These are phyloP conservation scores for Chiroxiphia lanceolata DNA, from an alignment of 2,797 vertebrate species.

Conservation along the genomic window DNA sequence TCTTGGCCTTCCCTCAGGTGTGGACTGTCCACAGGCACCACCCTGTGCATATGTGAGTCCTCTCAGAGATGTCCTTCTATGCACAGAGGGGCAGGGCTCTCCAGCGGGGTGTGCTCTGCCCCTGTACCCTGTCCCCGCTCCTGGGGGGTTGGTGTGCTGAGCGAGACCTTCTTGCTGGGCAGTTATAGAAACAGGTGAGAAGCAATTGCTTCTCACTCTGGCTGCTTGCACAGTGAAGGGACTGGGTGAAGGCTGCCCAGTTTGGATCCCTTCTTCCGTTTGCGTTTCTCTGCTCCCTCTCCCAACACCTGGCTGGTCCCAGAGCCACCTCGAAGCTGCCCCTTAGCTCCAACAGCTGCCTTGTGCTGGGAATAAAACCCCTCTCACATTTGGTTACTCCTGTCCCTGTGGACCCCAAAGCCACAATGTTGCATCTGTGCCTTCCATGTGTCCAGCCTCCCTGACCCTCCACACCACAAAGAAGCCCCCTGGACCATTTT, in stretches of 20 bases:
- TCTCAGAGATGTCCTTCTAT: not conserved
- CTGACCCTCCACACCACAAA: not conserved
- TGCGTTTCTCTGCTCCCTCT: not conserved
- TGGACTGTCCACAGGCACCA: not conserved
- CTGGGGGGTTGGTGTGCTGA: fast-evolving
- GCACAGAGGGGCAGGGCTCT: not conserved
- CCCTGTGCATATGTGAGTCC: fast-evolving
- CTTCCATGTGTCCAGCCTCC: not conserved
- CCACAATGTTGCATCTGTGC: fast-evolving
- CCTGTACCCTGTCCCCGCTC: not conserved
- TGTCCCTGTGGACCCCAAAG: not conserved
- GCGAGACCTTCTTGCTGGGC: not conserved
- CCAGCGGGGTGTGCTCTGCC: fast-evolving
- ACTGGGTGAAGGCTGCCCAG: not conserved
- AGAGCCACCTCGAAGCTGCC: not conserved
- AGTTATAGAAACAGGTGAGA: not conserved
- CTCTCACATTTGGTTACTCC: not conserved
- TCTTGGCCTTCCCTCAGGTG: not conserved
- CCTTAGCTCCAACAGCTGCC: not conserved
- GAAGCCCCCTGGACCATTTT: not conserved
- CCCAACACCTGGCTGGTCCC: not conserved
- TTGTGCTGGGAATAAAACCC: not conserved
- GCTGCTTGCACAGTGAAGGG: fast-evolving
- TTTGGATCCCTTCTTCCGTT: not conserved
- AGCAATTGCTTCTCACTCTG: fast-evolving